Evolutionary conservation across 1,140 invertebrate species (phyloP), one percentile per base, ranked within the genome.

Genomic region (Colletes gigas): DNA sequence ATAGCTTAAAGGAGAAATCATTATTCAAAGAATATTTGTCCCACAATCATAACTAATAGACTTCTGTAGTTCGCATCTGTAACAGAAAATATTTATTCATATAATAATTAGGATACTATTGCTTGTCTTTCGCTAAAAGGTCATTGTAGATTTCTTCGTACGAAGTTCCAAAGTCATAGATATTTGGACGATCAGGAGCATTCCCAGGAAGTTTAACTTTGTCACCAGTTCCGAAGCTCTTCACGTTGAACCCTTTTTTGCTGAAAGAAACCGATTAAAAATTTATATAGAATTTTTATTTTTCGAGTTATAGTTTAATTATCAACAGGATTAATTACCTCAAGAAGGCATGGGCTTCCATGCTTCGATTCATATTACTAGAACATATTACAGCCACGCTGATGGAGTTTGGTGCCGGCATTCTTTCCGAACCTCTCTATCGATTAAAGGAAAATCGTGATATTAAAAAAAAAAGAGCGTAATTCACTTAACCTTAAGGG

Each of bases 91-190:
- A 55, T 47, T 14, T 52, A 65, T 47, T 72, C 0, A 15, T 21
- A 4, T 4, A n/a, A 68, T 47, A 77, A 83, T 89, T 94, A 95
- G 95, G 95, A 96, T 97, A 98, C 96, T 97, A 96, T 90, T 96
- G 94, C 93, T 97, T 97, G 89, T 98, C 97, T 94, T 98, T 98
- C 60, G 95, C 94, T 83, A 97, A 91, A 44, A 99, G 94, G 94
- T 99, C 99, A 90, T 98, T 97, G 91, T 99, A 99, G 93, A 99
- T 99, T 88, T 98, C 96, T 87, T 99, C 99, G 91, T 99, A 99
- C 0, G 97, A 96, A 47, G 97, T 96, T 74, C 97, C 98, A 94
- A 99, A 99, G 91, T 99, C 98, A 90, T 99, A 99, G 78, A 99
- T 96, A 93, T 99, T 99, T 12, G 99, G 99, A 90, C 97, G 97